These are phyloP conservation scores for Pterocles orientalis DNA, from an alignment of 2,113 vertebrate genomes.

Conservation along the genomic window DNA sequence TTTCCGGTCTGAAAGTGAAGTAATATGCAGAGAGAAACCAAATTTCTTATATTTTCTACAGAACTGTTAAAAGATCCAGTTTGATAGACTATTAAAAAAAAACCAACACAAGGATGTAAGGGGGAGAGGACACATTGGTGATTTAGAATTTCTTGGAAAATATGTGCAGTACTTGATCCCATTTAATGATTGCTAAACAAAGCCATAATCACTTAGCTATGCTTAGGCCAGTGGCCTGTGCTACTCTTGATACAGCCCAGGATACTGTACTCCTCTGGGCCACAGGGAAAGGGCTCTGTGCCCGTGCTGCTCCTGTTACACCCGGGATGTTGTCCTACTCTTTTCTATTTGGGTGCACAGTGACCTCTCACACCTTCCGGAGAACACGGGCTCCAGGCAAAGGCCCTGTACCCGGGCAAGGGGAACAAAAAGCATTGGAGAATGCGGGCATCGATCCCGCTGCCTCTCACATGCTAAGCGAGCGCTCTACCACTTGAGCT, in stretches of 20 bases:
- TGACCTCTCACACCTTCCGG: background rate
- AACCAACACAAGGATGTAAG: no score
- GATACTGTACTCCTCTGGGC: fast-evolving
- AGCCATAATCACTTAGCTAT: fast-evolving
- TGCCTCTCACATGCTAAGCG: constrained; percentile 85
- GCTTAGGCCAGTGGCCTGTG: fast-evolving
- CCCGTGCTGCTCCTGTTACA: background rate
- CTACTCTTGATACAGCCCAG: fast-evolving
- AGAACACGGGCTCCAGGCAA: no score
- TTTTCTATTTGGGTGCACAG: no score
- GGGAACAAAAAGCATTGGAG: no score
- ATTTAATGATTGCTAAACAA: background rate
- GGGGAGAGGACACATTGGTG: fast-evolving
- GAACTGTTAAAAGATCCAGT: background rate
- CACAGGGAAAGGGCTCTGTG: fast-evolving
- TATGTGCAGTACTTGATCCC: fast-evolving
- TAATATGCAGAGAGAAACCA: fast-evolving
- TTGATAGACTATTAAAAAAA: background rate
- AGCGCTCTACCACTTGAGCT: constrained; percentile 74
- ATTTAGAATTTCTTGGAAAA: background rate
- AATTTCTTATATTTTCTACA: background rate
- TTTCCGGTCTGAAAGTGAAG: background rate
- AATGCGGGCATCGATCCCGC: constrained; percentile 84
- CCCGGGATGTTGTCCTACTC: no score
- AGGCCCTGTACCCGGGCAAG: fast-evolving